Conservation (phyloP, 2,888 invertebrate species). For the Smittia sp. region DNA sequence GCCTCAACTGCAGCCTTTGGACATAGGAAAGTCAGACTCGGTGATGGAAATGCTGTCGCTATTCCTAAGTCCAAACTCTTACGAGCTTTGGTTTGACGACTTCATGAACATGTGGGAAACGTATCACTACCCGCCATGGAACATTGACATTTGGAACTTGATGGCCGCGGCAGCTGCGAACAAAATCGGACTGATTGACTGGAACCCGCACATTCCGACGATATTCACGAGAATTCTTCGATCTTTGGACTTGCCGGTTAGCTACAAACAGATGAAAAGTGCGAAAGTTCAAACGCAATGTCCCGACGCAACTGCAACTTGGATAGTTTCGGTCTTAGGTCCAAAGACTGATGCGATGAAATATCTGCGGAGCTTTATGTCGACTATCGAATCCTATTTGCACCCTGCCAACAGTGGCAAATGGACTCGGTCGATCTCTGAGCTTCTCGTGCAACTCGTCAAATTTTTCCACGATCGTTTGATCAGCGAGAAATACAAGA, state of each 20-base stretch:
- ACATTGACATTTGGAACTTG: slow-evolving; percentile 63
- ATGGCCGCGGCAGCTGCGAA: slow-evolving; percentile 70
- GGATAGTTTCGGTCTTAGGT: slow-evolving; percentile 64
- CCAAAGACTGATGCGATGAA: slow-evolving; percentile 66
- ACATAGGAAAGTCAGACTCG: slow-evolving; percentile 55
- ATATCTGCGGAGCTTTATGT: slow-evolving; percentile 76
- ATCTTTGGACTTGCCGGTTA: slow-evolving; percentile 74
- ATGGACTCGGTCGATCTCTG: slow-evolving; percentile 70
- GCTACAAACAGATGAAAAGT: slow-evolving; percentile 65
- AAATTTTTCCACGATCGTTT: slow-evolving; percentile 62
- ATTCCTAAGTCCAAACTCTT: slow-evolving; percentile 70
- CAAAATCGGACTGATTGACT: slow-evolving; percentile 81
- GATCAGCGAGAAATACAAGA: slow-evolving; percentile 50
- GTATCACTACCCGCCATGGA: slow-evolving; percentile 65
- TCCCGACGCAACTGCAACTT: slow-evolving; percentile 47
- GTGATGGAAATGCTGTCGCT: slow-evolving; percentile 64
- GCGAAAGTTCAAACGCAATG: slow-evolving; percentile 56
- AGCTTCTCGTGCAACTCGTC: slow-evolving; percentile 67
- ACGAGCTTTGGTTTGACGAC: slow-evolving; percentile 76
- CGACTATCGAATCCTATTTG: slow-evolving; percentile 79
- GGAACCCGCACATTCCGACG: slow-evolving; percentile 77
- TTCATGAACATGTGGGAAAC: slow-evolving; percentile 75
- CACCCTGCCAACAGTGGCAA: slow-evolving; percentile 85
- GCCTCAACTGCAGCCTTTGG: slow-evolving; percentile 75
- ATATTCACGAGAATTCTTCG: slow-evolving; percentile 72